Percentiles rank a stretch among this genome's conserved stretches.
Conservation (phyloP, 2,113 vertebrate genomes). For the Pagrus major region DNA sequence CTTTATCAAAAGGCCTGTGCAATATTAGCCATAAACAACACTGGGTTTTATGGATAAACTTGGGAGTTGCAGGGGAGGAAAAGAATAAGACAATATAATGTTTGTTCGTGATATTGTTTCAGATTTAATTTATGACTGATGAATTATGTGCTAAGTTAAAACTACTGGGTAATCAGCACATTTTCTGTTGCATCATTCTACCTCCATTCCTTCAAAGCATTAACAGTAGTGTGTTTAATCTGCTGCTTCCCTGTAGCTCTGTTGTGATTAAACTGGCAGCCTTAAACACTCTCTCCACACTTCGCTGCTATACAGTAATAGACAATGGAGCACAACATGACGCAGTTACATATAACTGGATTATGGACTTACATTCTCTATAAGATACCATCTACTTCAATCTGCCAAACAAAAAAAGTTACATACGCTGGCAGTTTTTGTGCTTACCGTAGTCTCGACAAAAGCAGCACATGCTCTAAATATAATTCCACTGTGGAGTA, state of each 20-base stretch:
- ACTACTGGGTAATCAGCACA: background rate
- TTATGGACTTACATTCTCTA: slow-evolving; percentile 43
- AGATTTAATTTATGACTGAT: background rate
- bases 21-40: background rate
- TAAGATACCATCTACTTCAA: slow-evolving; percentile 52
- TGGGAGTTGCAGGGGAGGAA: background rate
- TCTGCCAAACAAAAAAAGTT: slow-evolving; percentile 50
- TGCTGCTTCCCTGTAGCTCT: slow-evolving; percentile 8
- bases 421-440: slow-evolving; percentile 42
- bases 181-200: background rate
- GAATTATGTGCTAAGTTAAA: background rate
- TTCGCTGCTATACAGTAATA: slow-evolving; percentile 26
- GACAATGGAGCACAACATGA: slow-evolving; percentile 49
- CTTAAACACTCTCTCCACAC: slow-evolving; percentile 19
- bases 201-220: background rate
- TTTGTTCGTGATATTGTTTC: background rate
- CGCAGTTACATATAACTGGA: slow-evolving; percentile 58
- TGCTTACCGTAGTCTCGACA: slow-evolving; percentile 45
- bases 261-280: slow-evolving; percentile 8
- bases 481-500: slow-evolving; percentile 15
- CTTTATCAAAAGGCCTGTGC: background rate
- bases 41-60: background rate
- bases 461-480: slow-evolving; percentile 26
- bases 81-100: background rate
- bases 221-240: slow-evolving; percentile 6